Evolutionary conservation across 1,140 invertebrate species (phyloP).

Genomic region (Phocides pigmalion): DNA sequence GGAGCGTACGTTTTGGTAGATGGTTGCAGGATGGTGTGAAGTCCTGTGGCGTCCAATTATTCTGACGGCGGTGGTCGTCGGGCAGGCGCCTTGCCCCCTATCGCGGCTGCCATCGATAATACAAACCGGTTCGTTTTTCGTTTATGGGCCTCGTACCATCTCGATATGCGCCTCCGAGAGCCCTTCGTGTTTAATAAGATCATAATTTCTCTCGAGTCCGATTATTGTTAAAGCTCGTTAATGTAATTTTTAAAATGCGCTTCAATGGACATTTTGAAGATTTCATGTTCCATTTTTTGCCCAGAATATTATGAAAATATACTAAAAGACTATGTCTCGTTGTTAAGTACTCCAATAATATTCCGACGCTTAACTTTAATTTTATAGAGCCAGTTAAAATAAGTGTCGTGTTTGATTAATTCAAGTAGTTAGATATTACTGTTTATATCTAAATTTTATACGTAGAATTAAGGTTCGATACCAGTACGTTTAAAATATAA

Average conservation of each 20-base stretch:
- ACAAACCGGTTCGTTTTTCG: slow-evolving; percentile 72
- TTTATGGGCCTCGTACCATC: slow-evolving; percentile 63
- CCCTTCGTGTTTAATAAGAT: slow-evolving; percentile 34
- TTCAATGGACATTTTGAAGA: neutral
- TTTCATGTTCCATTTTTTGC: neutral
- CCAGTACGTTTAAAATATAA: slow-evolving; percentile 17
- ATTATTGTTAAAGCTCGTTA: slow-evolving; percentile 13
- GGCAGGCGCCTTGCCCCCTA: slow-evolving; percentile 72
- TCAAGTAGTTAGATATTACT: slow-evolving; percentile 8
- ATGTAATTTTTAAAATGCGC: slow-evolving; percentile 17
- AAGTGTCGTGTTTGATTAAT: slow-evolving; percentile 30
- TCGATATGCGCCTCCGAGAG: slow-evolving; percentile 46
- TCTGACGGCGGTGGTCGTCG: slow-evolving; percentile 70
- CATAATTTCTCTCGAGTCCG: slow-evolving; percentile 27
- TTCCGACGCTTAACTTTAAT: neutral
- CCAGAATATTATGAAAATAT: neutral
- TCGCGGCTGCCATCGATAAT: slow-evolving; percentile 76
- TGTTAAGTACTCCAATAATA: neutral
- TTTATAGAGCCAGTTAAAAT: slow-evolving; percentile 13
- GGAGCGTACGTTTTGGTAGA: slow-evolving; percentile 39
- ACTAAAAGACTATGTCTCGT: neutral
- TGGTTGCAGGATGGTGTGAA: slow-evolving; percentile 72
- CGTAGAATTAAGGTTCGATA: slow-evolving; percentile 25
- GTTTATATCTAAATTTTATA: slow-evolving; percentile 18
- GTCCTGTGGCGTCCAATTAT: slow-evolving; percentile 79